Evolutionary conservation across 2,113 vertebrate genomes (phyloP).

Genomic region (Macrotis lagotis): DNA sequence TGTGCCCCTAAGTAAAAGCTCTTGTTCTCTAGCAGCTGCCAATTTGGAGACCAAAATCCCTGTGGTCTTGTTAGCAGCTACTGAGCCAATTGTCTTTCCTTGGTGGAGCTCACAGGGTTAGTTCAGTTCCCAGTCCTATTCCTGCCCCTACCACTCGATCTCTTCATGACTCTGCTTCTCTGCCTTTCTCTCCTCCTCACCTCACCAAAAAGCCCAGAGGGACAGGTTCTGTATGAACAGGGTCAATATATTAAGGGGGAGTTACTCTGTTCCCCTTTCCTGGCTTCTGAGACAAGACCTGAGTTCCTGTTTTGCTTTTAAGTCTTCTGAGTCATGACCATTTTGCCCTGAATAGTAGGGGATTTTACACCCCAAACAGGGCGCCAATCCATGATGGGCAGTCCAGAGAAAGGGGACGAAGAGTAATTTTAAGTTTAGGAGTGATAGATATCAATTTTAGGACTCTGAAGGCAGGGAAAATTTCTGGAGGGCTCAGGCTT

Average conservation of each 20-base stretch:
- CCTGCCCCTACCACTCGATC: not conserved
- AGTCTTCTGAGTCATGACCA: not conserved
- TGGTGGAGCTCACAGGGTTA: not conserved
- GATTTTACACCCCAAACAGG: not conserved
- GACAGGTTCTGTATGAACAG: not conserved
- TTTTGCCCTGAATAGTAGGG: not conserved
- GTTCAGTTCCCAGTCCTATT: not conserved
- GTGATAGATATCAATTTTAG: not conserved
- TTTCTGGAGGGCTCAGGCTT: not conserved
- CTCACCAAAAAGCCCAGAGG: not conserved
- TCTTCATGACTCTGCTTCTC: not conserved
- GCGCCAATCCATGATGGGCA: not conserved
- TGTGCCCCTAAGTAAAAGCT: not conserved
- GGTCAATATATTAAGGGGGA: not conserved
- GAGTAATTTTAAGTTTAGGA: not conserved
- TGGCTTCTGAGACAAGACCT: not conserved
- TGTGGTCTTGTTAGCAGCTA: not conserved
- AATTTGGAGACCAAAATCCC: not conserved
- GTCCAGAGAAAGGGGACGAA: not conserved
- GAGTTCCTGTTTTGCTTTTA: not conserved
- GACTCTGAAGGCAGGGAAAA: not conserved
- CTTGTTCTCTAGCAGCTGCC: not conserved
- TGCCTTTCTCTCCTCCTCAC: not conserved
- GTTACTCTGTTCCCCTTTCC: not conserved
- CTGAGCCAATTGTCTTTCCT: not conserved